phyloP scores from a whole-genome alignment of 2,797 vertebrate species.

The Nothura maculosa region DNA sequence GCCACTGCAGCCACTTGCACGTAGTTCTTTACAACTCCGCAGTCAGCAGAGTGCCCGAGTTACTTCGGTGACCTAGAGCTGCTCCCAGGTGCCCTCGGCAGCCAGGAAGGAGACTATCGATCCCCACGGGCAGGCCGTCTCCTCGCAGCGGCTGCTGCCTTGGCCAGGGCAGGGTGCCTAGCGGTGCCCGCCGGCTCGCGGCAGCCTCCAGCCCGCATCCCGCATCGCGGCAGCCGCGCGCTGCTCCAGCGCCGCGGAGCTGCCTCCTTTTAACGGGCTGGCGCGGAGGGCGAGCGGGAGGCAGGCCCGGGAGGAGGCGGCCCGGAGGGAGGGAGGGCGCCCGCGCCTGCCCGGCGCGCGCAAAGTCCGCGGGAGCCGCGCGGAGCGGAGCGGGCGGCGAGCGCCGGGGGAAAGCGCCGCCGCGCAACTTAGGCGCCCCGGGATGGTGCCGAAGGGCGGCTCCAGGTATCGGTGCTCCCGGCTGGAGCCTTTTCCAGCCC shows the following conservation, averaged over 20 bases:
- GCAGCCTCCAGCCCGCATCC: conserved; percentile 83
- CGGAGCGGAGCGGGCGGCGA: no score
- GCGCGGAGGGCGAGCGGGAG: conserved; percentile 67
- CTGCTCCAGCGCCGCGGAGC: conserved; percentile 78
- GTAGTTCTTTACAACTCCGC: conserved; percentile 85
- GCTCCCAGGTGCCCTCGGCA: conserved; percentile 76
- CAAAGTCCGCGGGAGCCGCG: conserved; percentile 44
- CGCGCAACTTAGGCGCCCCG: no score
- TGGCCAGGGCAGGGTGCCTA: conserved; percentile 64
- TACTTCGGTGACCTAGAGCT: conserved; percentile 80
- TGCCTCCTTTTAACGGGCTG: conserved; percentile 80
- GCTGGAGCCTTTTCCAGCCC: no score
- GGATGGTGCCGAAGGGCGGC: no score
- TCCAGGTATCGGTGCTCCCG: no score
- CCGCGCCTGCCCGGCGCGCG: conserved; percentile 17
- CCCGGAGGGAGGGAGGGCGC: conserved; percentile 44
- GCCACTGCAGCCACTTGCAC: conserved; percentile 81
- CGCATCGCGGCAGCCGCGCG: conserved; percentile 73
- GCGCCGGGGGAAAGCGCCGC: no score
- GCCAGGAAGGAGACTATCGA: conserved; percentile 79
- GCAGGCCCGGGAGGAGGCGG: conserved; percentile 47
- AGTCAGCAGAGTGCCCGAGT: conserved; percentile 80
- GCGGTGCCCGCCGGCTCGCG: conserved; percentile 41
- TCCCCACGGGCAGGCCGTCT: conserved; percentile 80
- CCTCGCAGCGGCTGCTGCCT: conserved; percentile 83